These are phyloP conservation scores for Mylabris sibirica DNA, from an alignment of 2,888 invertebrate species.

Conservation along the genomic window DNA sequence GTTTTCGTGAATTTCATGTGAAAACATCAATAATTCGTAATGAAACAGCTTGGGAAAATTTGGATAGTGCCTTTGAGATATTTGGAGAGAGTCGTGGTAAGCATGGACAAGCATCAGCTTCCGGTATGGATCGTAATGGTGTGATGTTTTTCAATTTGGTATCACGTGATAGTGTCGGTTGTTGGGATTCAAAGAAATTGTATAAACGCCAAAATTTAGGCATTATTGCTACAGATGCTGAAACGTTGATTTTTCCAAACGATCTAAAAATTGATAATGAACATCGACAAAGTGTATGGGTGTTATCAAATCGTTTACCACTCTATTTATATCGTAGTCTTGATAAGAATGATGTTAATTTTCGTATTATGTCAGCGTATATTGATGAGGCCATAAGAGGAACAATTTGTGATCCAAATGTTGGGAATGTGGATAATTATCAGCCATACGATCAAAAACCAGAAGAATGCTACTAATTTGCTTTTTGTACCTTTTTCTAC, in stretches of 20 bases:
- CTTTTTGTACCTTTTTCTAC: background rate
- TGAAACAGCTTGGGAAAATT: conserved; percentile 62
- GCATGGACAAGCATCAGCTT: conserved; percentile 76
- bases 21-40: conserved; percentile 71
- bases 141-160: conserved; percentile 84
- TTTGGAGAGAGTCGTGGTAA: conserved; percentile 64
- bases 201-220: conserved; percentile 71
- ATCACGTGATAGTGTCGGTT: conserved; percentile 76
- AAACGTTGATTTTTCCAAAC: conserved; percentile 79
- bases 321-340: conserved; percentile 74
- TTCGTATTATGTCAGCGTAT: conserved; percentile 74
- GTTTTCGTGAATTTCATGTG: conserved; percentile 79
- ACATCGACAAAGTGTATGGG: conserved; percentile 74
- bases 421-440: conserved; percentile 42
- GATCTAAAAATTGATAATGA: conserved; percentile 80
- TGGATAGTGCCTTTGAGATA: conserved; percentile 54
- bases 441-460: conserved; percentile 26
- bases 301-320: conserved; percentile 78
- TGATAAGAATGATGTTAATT: conserved; percentile 73
- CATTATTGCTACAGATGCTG: conserved; percentile 68
- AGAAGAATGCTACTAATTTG: conserved; percentile 44
- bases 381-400: conserved; percentile 70
- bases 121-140: conserved; percentile 74
- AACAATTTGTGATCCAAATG: conserved; percentile 74
- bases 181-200: conserved; percentile 80